Base-by-base conservation (phyloP, 2,888 invertebrate genomes). In the Aromia moschata region DNA sequence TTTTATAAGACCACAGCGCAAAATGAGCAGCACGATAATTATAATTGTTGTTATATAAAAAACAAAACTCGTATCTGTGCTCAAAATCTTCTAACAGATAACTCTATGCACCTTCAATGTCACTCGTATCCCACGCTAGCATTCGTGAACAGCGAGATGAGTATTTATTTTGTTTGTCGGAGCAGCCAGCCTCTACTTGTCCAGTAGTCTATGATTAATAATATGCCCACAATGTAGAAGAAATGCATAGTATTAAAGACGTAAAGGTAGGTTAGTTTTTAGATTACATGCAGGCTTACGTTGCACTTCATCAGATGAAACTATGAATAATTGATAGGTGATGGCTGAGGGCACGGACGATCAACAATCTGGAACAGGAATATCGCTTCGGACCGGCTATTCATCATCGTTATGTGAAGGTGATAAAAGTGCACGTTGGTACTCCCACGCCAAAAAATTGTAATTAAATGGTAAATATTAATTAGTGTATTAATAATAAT, bases 141-240 rank as follows among this genome's bases (percentile, higher is more conserved):
- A n/a, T n/a, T n/a, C n/a, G n/a, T n/a, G 33, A 7, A 1, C 31
- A 15, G 31, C 9, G 30, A 31, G 43, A 43, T 31, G 31, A 31
- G 45, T 12, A 33, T 33, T 7, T 33, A 33, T 45, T 49, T 49
- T 25, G 14, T 49, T 38, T 11, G 17, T 12, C 20, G 20, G 14
- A 37, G 11, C 20, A 40, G 18, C 33, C 25, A 20, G 38, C 16
- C 30, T 16, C 7, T 2, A 25, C 15, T 15, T 38, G 49, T 38
- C 38, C 49, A 30, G 49, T 49, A 49, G 38, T 37, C n/a, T 31
- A 38, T 49, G 49, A 49, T 49, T 49, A 49, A 49, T 49, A 47
- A 47, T 46, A n/a, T 11, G 37, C 1, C 12, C 37, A 18, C 18
- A 18, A 11, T 36, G 10, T 36, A 12, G 11, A 33, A 20, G 43